Base-by-base conservation (phyloP, 2,888 invertebrate species). In the Heteromurus nitidus region DNA sequence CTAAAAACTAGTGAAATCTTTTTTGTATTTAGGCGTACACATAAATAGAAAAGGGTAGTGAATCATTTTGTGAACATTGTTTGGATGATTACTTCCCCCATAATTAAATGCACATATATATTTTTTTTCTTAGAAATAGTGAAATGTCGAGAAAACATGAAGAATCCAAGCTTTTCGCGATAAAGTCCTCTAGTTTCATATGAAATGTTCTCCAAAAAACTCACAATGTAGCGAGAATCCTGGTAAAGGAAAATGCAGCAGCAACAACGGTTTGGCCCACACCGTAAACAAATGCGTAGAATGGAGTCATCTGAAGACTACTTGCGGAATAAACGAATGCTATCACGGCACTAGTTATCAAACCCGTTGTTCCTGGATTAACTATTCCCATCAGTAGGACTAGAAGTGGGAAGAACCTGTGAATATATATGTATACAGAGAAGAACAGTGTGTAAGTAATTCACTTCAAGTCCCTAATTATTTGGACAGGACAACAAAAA, bases 221-320 rank as follows among this genome's bases (percentile, higher is more conserved):
- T 30, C 93, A 96, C 88, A 97, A 92, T 77, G 97, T 97, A 70
- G 97, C 97, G 88, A 98, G 91, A 87, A 98, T 96, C 89, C 97
- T 92, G 82, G 96, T 96, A 89, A 96, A 97, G 80, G 97, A 97
- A 88, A 98, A 93, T 87, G 96, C 95, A 85, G 95, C 95, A 65
- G 96, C 94, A 60, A 96, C 91, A 84, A 96, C 91, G 73, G 98
- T 98, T 90, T 97, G 97, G 84, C 97, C 97, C 70, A 96, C 93
- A 76, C 98, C 98, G 96, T 97, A 98, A 87, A 97, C 92, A 90
- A 97, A 92, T 72, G 97, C 97, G 90, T 97, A 96, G 82, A 96
- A 92, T 53, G 96, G 95, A 82, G 94, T 93, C 96, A 98, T 96
- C 88, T 94, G 93, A 89, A 96, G 92, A 89, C 94, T 94, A 70